Evolutionary conservation across 1,140 invertebrate species (phyloP).

Genomic region (Eubasilissa regina): DNA sequence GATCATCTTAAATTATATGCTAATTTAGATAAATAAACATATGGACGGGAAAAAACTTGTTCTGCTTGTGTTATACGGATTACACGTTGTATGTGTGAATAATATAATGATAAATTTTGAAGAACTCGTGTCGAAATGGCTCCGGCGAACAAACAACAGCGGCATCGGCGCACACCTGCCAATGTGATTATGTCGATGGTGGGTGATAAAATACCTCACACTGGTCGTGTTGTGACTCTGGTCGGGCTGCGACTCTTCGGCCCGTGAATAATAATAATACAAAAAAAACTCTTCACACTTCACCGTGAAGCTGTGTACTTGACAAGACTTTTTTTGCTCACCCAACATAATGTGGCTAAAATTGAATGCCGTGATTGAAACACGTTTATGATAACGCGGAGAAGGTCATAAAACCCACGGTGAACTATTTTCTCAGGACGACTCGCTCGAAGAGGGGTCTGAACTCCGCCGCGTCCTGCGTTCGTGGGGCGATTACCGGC

Average conservation of each 20-base stretch:
- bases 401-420: too few relatives aligned
- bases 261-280: too few relatives aligned
- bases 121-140: constrained; percentile 25
- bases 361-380: not conserved
- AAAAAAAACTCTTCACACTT: too few relatives aligned
- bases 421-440: too few relatives aligned
- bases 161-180: constrained; percentile 26
- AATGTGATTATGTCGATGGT: constrained; percentile 6
- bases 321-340: not conserved
- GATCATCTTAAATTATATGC: constrained; percentile 41
- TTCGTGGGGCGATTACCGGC: too few relatives aligned
- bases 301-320: not conserved
- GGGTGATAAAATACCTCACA: too few relatives aligned
- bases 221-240: too few relatives aligned
- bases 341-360: not conserved
- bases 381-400: too few relatives aligned
- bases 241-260: too few relatives aligned
- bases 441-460: too few relatives aligned
- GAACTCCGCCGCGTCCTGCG: too few relatives aligned
- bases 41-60: constrained; percentile 29
- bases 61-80: constrained; percentile 34
- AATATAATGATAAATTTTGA: constrained; percentile 27
- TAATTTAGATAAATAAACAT: constrained; percentile 40
- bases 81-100: constrained; percentile 15
- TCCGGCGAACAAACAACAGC: constrained; percentile 3